Evolutionary conservation across 2,113 vertebrate genomes (phyloP), one percentile per base, ranked within the genome.

Genomic region (Scomber scombrus): DNA sequence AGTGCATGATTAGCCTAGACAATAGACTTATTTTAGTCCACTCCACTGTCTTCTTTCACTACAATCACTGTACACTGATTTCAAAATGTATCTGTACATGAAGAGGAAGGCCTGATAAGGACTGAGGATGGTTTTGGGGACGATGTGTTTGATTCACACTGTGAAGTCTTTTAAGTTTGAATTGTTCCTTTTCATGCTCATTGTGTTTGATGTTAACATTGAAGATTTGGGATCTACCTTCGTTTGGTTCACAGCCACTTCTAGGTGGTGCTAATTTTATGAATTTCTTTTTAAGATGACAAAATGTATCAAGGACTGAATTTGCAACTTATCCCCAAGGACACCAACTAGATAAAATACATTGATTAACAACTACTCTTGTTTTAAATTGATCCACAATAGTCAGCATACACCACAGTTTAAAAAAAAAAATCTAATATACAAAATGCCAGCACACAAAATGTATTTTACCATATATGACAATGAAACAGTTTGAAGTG

Each of bases 21-120:
- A 50, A 47, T 11, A 31, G 34, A 45, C 9, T 6, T 75, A 58
- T 77, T 55, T 68, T 3, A 9, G 68, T 84, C 68, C 74, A 34
- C 52, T 85, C 72, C 70, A 55, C 69, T 75, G 64, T 62, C 64
- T 77, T 63, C 65, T 72, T 82, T 45, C 69, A 14, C 72, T 26
- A 56, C 82, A 75, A 64, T 75, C 69, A 71, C 65, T 82, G 40
- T 51, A 51, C 50, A 54, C 12, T 82, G 72, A 87, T 82, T 86
- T 57, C 63, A 76, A 73, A 71, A 78, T 50, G 62, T 62, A 64
- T 46, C 47, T 67, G 73, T 81, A 81, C 76, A 60, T 75, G 71
- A 71, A 56, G 52, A 63, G 43, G 15, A 60, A 51, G 61, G 65
- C 51, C 56, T 77, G 68, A 72, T 77, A 72, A 75, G 56, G 49